Conservation (phyloP, 2,113 vertebrate genomes). For the Chionomys nivalis region DNA sequence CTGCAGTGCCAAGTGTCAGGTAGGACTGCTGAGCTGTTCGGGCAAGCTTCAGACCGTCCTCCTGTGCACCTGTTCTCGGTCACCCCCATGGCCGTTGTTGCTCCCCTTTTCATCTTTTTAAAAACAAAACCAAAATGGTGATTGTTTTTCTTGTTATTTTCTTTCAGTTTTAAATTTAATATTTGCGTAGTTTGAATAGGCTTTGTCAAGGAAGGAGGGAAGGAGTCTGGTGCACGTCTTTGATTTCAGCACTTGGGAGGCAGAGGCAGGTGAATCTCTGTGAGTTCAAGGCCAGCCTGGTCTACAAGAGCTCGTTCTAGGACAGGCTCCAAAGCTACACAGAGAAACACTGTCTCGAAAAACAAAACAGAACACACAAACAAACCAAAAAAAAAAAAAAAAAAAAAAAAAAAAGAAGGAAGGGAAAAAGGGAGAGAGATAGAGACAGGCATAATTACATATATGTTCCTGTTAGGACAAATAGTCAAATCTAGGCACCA, state of each 20-base stretch:
- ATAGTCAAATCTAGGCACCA: not conserved
- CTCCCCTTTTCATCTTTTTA: not conserved
- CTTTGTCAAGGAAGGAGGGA: not conserved
- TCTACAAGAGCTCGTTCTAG: too few relatives aligned
- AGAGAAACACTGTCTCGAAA: too few relatives aligned
- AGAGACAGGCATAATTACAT: not conserved
- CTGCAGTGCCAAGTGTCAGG: slow-evolving; percentile 94
- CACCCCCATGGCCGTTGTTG: not conserved
- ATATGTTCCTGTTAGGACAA: not conserved
- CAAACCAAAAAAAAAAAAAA: too few relatives aligned
- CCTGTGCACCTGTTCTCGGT: not conserved
- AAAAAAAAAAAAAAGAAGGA: not conserved
- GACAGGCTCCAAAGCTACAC: too few relatives aligned
- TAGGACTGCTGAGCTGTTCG: slow-evolving; percentile 76
- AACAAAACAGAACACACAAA: too few relatives aligned
- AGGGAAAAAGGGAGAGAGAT: too few relatives aligned
- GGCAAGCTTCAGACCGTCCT: not conserved
- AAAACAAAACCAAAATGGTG: not conserved
- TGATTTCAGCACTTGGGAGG: too few relatives aligned
- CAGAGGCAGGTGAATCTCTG: too few relatives aligned
- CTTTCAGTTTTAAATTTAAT: slow-evolving; percentile 38
- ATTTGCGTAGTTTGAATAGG: not conserved
- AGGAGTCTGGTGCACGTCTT: too few relatives aligned
- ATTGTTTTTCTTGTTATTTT: not conserved
- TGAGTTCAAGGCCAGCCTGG: too few relatives aligned